Conservation (phyloP, 64 coral and sea anemone species). For the Hydrozoanthus tunicans region DNA sequence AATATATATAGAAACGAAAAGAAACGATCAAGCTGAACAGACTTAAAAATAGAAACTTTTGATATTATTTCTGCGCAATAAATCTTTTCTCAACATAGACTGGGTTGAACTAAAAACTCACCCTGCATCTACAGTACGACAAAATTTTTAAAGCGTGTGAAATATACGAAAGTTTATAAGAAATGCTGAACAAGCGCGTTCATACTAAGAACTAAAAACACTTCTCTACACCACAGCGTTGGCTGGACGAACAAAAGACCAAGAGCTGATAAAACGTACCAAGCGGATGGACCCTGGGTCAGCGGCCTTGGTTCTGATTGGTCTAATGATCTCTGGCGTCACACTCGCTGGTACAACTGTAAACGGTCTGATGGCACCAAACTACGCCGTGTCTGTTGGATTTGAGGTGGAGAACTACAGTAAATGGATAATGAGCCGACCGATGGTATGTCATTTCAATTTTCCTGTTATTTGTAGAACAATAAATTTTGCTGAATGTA, state of each 20-base stretch:
- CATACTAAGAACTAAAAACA: background rate
- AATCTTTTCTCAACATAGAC: no score
- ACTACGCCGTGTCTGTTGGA: conserved; percentile 4
- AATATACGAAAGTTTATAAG: no score
- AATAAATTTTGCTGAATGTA: no score
- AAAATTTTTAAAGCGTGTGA: no score
- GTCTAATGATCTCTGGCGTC: conserved; percentile 16
- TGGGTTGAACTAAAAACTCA: no score
- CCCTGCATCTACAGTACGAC: no score
- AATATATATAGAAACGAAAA: no score
- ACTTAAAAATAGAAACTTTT: no score
- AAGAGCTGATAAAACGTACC: conserved; percentile 3
- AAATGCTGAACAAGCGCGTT: background rate
- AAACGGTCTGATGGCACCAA: conserved; percentile 18
- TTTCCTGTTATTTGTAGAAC: background rate
- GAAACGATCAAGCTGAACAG: no score
- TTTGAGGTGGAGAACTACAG: conserved; percentile 36
- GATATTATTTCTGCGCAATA: no score
- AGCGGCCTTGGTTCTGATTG: background rate
- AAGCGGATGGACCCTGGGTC: conserved; percentile 17
- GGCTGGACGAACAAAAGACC: background rate
- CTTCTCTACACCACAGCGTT: background rate
- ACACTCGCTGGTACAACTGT: conserved; percentile 8
- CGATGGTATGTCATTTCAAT: background rate
- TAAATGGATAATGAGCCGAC: conserved; percentile 32